These are phyloP conservation scores for Ibycter americanus DNA, from an alignment of 2,797 vertebrate species.

Conservation along the genomic window DNA sequence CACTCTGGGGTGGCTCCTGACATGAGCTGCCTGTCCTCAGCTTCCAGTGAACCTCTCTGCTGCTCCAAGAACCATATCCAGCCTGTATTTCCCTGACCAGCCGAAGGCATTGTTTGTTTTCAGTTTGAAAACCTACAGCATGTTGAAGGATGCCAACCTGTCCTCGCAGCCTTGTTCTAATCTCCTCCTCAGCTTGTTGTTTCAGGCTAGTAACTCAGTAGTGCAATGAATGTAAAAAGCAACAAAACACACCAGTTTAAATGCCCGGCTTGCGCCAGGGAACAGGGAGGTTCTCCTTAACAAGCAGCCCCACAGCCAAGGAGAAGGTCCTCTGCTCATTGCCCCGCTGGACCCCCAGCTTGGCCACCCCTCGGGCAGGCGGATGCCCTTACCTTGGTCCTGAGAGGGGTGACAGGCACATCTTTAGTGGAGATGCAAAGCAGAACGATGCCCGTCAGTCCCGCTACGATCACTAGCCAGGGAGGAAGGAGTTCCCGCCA, in stretches of 20 bases:
- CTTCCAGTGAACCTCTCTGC: neutral
- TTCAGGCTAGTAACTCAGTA: neutral
- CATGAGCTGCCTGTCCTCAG: neutral
- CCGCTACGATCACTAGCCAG: conserved; percentile 50
- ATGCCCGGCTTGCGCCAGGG: neutral
- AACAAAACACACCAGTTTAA: neutral
- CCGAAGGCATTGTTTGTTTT: neutral
- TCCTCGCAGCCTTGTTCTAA: neutral
- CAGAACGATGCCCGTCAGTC: conserved; percentile 57
- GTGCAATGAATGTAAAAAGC: neutral
- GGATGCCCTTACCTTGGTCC: conserved; percentile 47
- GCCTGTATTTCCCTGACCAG: neutral
- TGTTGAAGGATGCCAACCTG: neutral
- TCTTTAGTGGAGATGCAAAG: conserved; percentile 63
- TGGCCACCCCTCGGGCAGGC: fast-evolving
- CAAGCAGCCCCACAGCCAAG: neutral
- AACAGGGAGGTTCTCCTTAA: neutral
- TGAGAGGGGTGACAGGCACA: neutral
- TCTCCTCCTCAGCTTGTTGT: neutral
- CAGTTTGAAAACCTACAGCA: neutral
- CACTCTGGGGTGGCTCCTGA: neutral
- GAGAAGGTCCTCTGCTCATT: neutral
- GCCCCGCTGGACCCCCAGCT: fast-evolving
- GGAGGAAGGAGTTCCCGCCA: conserved; percentile 65
- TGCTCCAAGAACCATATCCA: neutral